phyloP scores from a whole-genome alignment of 1,140 invertebrate genomes.

The Schlechtendalia chinensis region DNA sequence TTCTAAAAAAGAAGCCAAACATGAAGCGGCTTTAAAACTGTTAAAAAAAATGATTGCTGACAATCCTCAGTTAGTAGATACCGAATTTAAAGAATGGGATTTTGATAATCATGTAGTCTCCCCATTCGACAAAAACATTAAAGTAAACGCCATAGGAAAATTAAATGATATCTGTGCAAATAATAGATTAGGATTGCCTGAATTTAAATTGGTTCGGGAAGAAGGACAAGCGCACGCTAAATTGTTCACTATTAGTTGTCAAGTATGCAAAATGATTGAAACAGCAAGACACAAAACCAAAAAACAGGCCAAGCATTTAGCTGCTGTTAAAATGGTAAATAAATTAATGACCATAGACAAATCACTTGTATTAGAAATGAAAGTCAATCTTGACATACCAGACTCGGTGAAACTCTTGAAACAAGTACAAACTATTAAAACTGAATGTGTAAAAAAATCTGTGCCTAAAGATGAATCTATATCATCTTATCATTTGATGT shows the following conservation, averaged over 20 bases:
- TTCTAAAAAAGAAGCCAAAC: slow-evolving; percentile 72
- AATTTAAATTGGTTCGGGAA: slow-evolving; percentile 65
- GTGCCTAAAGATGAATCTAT: not conserved
- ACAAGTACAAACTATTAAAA: slow-evolving; percentile 5
- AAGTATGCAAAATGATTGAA: slow-evolving; percentile 63
- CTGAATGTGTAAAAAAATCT: not conserved
- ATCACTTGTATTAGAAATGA: not conserved
- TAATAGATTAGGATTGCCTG: slow-evolving; percentile 63
- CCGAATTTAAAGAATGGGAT: slow-evolving; percentile 46
- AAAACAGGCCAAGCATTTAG: slow-evolving; percentile 62
- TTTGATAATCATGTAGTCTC: slow-evolving; percentile 48
- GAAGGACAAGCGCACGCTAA: slow-evolving; percentile 71
- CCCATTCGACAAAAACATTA: slow-evolving; percentile 52
- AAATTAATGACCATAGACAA: slow-evolving; percentile 53
- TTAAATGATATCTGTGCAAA: slow-evolving; percentile 62
- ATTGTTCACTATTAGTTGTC: slow-evolving; percentile 68
- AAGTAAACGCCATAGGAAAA: slow-evolving; percentile 53
- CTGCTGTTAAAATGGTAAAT: slow-evolving; percentile 60
- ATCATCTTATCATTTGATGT: slow-evolving; percentile 7
- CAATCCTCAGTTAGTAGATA: not conserved
- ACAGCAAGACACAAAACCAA: slow-evolving; percentile 60
- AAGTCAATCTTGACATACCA: not conserved
- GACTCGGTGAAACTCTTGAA: not conserved
- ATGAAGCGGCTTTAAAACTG: slow-evolving; percentile 64
- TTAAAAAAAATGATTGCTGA: slow-evolving; percentile 56